Evolutionary conservation across 2,113 vertebrate species (phyloP), one percentile per base, ranked within the genome.

Genomic region (Carassius gibelio): DNA sequence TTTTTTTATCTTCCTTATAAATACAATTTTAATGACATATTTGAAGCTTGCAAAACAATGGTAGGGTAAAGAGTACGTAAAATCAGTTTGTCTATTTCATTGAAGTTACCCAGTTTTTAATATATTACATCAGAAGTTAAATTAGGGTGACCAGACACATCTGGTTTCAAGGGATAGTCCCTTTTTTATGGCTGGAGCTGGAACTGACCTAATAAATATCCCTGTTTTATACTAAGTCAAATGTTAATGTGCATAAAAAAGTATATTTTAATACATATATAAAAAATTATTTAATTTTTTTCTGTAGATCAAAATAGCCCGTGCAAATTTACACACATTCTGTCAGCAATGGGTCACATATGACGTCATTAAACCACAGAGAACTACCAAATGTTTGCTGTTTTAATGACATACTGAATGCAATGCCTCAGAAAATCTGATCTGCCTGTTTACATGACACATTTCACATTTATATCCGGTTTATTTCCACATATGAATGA

Each of bases 1-100:
- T 26, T 72, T 72, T 78, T 78, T 15, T 45, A 5, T 64, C 17
- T 75, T 17, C 30, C 30, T 75, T 75, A 76, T 34, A 61, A 75
- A 17, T 15, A 26, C 26, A 59, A 61, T 2, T 15, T 1, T 23
- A 15, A 75, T 50, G 2, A 75, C 21, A 75, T 8, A 45, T 48
- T 74, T 48, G 42, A 75, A 75, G n/a, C 72, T 75, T 75, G 14
- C 42, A 50, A 48, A 75, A 26, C 72, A 75, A 3, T 23, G 6
- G 71, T 48, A 48, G 21, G 10, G 21, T 23, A 5, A 15, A 75
- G 42, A 75, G n/a, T 50, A 15, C 42, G 42, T 23, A 7, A 48
- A 69, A 48, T 11, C 42, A 74, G 71, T 34, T 68, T 68, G 11
- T 68, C 5, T 15, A 34, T 8, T 34, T 34, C 1, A 17, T 34